Percentiles rank a stretch among this genome's conserved stretches.
Evolutionary conservation across 2,113 vertebrate species (phyloP).

Genomic region (Globicephala melas): DNA sequence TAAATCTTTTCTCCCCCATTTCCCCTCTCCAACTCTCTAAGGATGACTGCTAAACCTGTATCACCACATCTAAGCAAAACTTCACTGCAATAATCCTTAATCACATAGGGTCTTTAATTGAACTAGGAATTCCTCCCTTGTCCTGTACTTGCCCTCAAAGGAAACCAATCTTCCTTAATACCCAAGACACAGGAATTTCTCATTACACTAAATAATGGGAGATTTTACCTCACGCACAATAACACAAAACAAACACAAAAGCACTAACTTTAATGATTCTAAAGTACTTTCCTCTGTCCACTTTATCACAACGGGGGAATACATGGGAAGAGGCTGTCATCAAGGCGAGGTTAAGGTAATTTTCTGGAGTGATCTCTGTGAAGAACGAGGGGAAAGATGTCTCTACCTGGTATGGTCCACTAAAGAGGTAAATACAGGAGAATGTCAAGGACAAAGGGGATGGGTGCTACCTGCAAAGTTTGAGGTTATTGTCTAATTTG

Average conservation of each 20-base stretch:
- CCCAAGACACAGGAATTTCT: neutral
- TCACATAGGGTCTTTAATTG: neutral
- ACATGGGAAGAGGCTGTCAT: neutral
- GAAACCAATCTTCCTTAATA: neutral
- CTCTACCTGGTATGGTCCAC: accelerated
- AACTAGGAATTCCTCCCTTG: neutral
- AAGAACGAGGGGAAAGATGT: neutral
- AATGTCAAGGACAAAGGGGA: neutral
- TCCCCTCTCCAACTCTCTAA: neutral
- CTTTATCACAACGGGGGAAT: neutral
- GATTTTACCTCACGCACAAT: neutral
- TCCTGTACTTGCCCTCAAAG: neutral
- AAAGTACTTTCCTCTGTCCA: neutral
- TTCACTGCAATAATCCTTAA: neutral
- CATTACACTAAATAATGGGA: neutral
- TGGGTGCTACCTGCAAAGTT: neutral
- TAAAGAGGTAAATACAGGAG: neutral
- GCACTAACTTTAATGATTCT: neutral
- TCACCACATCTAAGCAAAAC: neutral
- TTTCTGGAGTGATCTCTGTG: neutral
- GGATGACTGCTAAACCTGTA: neutral
- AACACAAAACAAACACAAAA: neutral
- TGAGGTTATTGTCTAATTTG: neutral
- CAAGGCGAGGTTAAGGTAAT: neutral
- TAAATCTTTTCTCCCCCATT: neutral